Conservation (phyloP, 2,113 vertebrate species). For the Tyto alba region DNA sequence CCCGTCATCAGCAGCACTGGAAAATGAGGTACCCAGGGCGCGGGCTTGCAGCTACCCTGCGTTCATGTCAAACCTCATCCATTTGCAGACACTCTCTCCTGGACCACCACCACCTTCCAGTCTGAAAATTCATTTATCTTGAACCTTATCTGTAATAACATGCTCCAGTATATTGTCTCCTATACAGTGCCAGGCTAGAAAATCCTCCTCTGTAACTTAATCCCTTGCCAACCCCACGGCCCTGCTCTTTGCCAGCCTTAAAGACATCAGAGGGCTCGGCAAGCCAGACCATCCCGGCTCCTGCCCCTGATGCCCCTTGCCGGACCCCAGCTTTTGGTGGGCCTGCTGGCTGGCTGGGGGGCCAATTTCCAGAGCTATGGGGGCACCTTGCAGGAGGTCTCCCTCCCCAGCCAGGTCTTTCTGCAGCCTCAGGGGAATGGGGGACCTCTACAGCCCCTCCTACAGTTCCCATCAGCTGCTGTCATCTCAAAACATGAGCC, state of each 20-base stretch:
- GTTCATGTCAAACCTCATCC: neutral
- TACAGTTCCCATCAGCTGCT: neutral
- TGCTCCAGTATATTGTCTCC: neutral
- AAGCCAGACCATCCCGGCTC: accelerated
- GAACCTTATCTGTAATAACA: neutral
- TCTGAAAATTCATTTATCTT: neutral
- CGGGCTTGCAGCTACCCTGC: neutral
- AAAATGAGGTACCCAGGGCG: neutral
- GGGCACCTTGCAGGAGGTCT: neutral
- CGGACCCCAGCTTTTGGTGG: neutral
- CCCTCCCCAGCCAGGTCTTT: neutral
- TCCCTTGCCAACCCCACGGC: neutral
- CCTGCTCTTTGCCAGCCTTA: neutral
- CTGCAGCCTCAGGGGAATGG: neutral
- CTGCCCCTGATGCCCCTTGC: neutral
- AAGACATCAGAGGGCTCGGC: neutral
- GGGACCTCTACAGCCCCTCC: neutral
- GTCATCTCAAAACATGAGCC: neutral
- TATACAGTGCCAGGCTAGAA: neutral
- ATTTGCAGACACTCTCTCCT: neutral
- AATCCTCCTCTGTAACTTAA: neutral
- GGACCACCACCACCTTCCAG: neutral
- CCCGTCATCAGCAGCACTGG: neutral
- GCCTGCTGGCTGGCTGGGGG: neutral
- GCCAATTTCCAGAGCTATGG: neutral